phyloP scores from a whole-genome alignment of 2,888 invertebrate genomes.

The Onthophagus sagittarius region DNA sequence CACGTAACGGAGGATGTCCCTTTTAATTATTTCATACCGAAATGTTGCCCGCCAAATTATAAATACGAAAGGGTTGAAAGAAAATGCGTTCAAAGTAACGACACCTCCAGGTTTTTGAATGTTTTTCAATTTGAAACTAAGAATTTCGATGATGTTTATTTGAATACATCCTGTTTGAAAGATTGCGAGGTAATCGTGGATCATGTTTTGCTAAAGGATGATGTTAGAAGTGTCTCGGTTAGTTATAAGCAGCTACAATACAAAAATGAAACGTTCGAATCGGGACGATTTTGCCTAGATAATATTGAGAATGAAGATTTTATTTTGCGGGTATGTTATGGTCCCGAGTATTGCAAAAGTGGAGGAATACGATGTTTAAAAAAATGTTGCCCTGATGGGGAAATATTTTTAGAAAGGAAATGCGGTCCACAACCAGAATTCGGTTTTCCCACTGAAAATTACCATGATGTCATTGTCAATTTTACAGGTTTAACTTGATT shows the following conservation, averaged over 20 bases:
- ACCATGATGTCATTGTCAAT: not conserved
- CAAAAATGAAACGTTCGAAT: not conserved
- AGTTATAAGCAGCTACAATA: not conserved
- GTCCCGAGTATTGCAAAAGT: not conserved
- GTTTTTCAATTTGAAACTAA: not conserved
- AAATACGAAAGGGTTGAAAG: not conserved
- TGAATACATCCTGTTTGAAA: conserved; percentile 11
- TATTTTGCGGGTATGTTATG: not conserved
- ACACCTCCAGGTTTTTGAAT: too few relatives aligned
- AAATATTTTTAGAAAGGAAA: not conserved
- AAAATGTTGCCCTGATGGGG: not conserved
- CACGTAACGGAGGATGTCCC: not conserved
- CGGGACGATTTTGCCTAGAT: not conserved
- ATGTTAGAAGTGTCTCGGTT: not conserved
- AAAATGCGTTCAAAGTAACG: not conserved
- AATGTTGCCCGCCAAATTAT: not conserved
- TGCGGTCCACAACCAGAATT: not conserved
- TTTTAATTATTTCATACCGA: not conserved
- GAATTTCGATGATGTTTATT: conserved; percentile 7
- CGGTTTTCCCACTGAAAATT: not conserved
- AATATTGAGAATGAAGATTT: conserved; percentile 2
- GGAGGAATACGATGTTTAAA: not conserved
- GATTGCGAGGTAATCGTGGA: not conserved
- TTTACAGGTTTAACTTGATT: not conserved
- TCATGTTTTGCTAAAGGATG: not conserved